phyloP scores from a whole-genome alignment of 2,888 invertebrate species.

The Lasioglossum leucozonium region DNA sequence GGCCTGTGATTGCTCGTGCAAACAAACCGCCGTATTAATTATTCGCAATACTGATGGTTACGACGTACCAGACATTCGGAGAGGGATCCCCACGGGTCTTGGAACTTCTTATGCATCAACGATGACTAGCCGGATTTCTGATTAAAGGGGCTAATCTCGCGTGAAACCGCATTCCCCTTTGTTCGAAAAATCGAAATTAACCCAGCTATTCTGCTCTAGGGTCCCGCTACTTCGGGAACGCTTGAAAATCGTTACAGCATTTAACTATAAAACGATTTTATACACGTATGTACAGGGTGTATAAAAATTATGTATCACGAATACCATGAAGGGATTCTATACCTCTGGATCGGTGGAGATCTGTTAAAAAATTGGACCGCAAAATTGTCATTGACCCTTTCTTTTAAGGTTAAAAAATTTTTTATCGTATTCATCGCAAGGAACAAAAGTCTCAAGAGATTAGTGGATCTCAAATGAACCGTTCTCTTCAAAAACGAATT shows the following conservation, averaged over 20 bases:
- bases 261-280: neutral
- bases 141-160: conserved; percentile 13
- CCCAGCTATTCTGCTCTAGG: neutral
- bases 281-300: too few relatives aligned
- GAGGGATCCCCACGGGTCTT: conserved; percentile 24
- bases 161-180: neutral
- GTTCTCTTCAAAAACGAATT: too few relatives aligned
- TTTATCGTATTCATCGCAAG: too few relatives aligned
- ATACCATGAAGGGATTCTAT: too few relatives aligned
- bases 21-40: conserved; percentile 80
- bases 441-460: too few relatives aligned
- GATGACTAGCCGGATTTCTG: conserved; percentile 52
- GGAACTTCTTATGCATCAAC: conserved; percentile 51
- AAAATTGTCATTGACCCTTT: too few relatives aligned
- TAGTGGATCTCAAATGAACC: too few relatives aligned
- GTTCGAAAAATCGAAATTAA: neutral
- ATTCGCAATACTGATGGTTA: conserved; percentile 77
- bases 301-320: too few relatives aligned
- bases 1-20: conserved; percentile 73
- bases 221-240: neutral
- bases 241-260: neutral
- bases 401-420: too few relatives aligned
- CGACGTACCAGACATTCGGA: conserved; percentile 53
- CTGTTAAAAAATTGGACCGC: too few relatives aligned
- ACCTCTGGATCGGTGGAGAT: too few relatives aligned